phyloP scores from a whole-genome alignment of 2,888 invertebrate species.

The Hetaerina titia region DNA sequence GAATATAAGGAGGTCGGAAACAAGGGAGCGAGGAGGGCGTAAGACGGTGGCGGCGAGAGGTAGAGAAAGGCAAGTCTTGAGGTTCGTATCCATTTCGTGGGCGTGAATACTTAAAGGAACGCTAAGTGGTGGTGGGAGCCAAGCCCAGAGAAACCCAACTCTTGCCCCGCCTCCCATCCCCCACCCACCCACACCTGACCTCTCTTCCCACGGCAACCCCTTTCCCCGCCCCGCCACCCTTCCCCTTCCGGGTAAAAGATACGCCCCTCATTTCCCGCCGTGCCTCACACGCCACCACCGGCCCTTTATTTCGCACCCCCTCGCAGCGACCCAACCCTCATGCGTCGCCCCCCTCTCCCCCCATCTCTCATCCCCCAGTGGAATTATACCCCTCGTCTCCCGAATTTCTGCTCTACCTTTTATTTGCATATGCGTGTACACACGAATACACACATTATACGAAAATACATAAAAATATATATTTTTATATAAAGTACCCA shows the following conservation, averaged over 20 bases:
- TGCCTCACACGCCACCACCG: not conserved
- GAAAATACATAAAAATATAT: not conserved
- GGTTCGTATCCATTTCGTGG: conserved; percentile 34
- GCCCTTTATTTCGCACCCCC: not conserved
- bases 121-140: conserved; percentile 33
- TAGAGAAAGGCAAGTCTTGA: conserved; percentile 15
- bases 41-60: not conserved
- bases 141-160: conserved; percentile 18
- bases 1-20: conserved; percentile 25
- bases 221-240: not conserved
- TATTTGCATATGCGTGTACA: not conserved
- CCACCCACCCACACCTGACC: not conserved
- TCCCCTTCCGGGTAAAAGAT: not conserved
- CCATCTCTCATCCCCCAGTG: not conserved
- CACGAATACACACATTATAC: no score
- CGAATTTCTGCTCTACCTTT: not conserved
- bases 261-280: conserved; percentile 1
- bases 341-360: not conserved
- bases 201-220: not conserved
- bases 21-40: not conserved
- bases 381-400: not conserved
- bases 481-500: no score
- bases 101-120: conserved; percentile 55
- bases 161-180: not conserved
- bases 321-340: not conserved